Base-by-base conservation (phyloP, 2,888 invertebrate species). In the Acronicta alni region DNA sequence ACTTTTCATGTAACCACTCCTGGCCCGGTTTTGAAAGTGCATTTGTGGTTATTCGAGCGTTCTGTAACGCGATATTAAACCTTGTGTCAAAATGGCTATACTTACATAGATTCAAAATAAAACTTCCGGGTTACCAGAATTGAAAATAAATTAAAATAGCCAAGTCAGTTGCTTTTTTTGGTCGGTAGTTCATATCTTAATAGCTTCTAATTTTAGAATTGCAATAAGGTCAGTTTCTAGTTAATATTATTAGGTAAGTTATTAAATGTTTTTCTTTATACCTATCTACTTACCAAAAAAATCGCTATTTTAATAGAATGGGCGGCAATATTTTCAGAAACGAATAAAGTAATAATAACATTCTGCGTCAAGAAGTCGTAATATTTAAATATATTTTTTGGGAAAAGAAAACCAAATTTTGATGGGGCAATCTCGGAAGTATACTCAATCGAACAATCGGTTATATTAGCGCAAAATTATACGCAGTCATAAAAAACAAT, bases 1-100 rank as follows among this genome's bases (percentile, higher is more conserved):
- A 53, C 26, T 30, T 44, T 65, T 26, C 26, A 30, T 56, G n/a
- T 51, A 37, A 42, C 32, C 47, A 62, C 49, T 47, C 10, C 3
- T 53, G 45, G 9, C 26, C 52, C 37, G 20, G 45, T 71, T 70
- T 71, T 12, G 23, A 47, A 71, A 45, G 30, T 37, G 8, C 32
- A 41, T 2, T 43, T 15, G 45, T 32, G 38, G 45, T 57, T 42
- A 47, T 51, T 20, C 20, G 39, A 38, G 41, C 17, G 8, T 35
- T 30, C 38, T 20, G 35, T 26, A 54, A 48, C 12, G 15, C 20
- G 43, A 49, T 48, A 16, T 15, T 32, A 8, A 56, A n/a, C 9
- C 8, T 53, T 45, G 7, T 37, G 37, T 52, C 14, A 38, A 26
- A 47, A 42, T 23, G 9, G 38, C 46, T 14, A 9, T 15, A 0